Percentiles rank a stretch among this genome's conserved stretches.
Evolutionary conservation across 2,888 invertebrate species (phyloP).

Genomic region (Agrochola lychnidis): DNA sequence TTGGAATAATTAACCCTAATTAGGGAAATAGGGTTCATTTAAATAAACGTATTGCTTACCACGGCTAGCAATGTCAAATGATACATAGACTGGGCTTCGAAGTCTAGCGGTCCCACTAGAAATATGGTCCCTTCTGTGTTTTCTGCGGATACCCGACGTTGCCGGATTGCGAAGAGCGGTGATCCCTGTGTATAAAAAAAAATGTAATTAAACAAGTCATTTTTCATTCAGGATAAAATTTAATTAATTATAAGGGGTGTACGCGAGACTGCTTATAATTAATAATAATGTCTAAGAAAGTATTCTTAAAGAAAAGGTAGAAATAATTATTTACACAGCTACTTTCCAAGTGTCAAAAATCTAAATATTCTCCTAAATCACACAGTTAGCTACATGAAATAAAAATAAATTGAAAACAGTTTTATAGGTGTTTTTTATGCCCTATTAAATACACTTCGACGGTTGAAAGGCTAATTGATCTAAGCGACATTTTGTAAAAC

Average conservation of each 20-base stretch:
- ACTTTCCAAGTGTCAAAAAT: too few relatives aligned
- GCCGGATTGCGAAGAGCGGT: slow-evolving; percentile 94
- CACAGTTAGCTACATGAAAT: too few relatives aligned
- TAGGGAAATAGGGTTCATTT: slow-evolving; percentile 62
- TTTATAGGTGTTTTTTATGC: too few relatives aligned
- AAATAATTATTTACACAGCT: too few relatives aligned
- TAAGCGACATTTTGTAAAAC: too few relatives aligned
- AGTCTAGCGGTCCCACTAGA: slow-evolving; percentile 95
- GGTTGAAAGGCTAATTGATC: too few relatives aligned
- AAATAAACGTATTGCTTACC: slow-evolving; percentile 90
- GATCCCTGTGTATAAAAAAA: slow-evolving; percentile 89
- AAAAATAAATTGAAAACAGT: too few relatives aligned
- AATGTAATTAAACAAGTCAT: slow-evolving; percentile 5
- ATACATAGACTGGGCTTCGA: slow-evolving; percentile 97
- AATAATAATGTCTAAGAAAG: too few relatives aligned
- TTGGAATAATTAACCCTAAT: slow-evolving; percentile 68
- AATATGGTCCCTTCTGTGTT: slow-evolving; percentile 95
- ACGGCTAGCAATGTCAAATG: slow-evolving; percentile 96
- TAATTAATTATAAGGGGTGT: background rate
- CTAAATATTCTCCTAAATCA: too few relatives aligned
- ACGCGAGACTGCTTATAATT: too few relatives aligned
- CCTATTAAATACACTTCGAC: too few relatives aligned
- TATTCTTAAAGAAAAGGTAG: too few relatives aligned
- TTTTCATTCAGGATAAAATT: background rate
- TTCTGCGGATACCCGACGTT: slow-evolving; percentile 93